A percentile compares a stretch with the other conserved stretches of the same genome.
Conservation (phyloP, 92 coral and sea anemone genomes). For the Metridium senile region DNA sequence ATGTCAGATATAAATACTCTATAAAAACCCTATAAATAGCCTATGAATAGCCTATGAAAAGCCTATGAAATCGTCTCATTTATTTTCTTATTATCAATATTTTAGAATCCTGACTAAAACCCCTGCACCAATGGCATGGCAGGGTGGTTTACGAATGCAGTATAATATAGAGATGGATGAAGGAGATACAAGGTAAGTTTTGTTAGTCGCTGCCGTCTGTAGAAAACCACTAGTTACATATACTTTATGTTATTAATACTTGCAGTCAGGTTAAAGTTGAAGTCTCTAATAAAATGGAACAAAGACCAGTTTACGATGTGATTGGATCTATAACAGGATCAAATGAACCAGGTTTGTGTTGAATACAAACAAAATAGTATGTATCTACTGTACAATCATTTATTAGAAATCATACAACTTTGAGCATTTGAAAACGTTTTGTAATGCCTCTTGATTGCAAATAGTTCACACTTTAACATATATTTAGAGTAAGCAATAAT, state of each 20-base stretch:
- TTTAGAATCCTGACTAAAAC: conserved; percentile 53
- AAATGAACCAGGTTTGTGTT: conserved; percentile 72
- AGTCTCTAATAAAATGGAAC: conserved; percentile 67
- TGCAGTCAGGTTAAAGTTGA: conserved; percentile 64
- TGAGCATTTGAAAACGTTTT: too few species aligned
- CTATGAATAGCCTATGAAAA: too few species aligned
- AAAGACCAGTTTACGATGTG: conserved; percentile 66
- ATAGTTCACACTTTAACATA: too few species aligned
- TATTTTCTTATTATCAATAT: not conserved
- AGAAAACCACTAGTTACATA: too few species aligned
- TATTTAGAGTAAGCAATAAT: too few species aligned
- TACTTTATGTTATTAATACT: not conserved
- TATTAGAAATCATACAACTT: too few species aligned
- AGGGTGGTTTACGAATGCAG: conserved; percentile 59
- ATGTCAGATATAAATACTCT: not conserved
- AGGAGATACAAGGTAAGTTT: conserved; percentile 58
- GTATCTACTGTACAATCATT: not conserved
- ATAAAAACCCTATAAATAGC: too few species aligned
- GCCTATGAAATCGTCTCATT: too few species aligned
- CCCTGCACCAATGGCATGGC: conserved; percentile 59
- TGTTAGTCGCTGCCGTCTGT: too few species aligned
- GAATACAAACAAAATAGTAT: too few species aligned
- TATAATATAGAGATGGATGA: conserved; percentile 63
- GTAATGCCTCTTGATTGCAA: too few species aligned
- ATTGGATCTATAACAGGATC: conserved; percentile 79